Percentiles rank a stretch among this genome's conserved stretches.
These are phyloP conservation scores for Salticus scenicus DNA, from an alignment of 2,888 invertebrate genomes.

Conservation along the genomic window DNA sequence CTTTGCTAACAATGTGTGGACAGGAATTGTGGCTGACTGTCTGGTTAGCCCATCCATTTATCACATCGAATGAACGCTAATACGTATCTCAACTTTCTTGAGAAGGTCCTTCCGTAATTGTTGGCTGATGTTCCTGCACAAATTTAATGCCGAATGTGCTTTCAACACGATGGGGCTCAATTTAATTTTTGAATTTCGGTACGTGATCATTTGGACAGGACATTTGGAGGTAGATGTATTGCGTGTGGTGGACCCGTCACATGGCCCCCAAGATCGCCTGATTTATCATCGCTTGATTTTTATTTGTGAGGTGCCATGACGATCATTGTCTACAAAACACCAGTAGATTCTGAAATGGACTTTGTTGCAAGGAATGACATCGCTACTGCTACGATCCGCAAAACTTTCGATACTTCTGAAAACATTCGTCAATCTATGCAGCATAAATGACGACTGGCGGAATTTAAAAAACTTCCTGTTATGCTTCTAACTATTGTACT, in stretches of 20 bases:
- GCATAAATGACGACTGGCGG: not conserved
- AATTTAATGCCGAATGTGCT: conserved; percentile 1
- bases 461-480: not conserved
- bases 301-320: not conserved
- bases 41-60: not conserved
- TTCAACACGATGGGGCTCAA: conserved; percentile 17
- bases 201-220: not conserved
- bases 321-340: not conserved
- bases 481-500: not conserved
- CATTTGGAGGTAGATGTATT: not conserved
- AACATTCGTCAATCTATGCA: too few species aligned
- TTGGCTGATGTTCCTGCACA: not conserved
- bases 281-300: not conserved
- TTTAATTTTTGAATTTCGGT: not conserved
- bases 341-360: not conserved
- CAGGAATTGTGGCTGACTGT: not conserved
- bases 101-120: conserved; percentile 5
- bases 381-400: not conserved
- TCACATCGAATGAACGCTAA: not conserved
- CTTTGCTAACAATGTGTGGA: not conserved
- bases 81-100: not conserved
- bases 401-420: not conserved
- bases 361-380: not conserved
- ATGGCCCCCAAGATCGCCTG: too few species aligned
- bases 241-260: not conserved